Base-by-base conservation (phyloP, 2,888 invertebrate species). In the Nymphalis c-album region DNA sequence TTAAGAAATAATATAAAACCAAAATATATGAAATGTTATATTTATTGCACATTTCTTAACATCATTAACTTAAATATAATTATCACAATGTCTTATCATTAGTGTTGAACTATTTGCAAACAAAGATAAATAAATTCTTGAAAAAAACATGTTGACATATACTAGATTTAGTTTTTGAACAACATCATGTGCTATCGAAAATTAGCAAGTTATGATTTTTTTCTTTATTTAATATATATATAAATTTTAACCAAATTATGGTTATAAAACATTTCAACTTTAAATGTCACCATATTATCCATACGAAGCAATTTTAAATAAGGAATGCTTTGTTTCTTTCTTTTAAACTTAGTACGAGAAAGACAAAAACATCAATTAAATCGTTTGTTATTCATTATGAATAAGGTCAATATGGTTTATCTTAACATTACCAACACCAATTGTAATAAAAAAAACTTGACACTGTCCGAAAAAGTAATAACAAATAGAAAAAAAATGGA, bases 11-110 rank as follows among this genome's bases (percentile, higher is more conserved):
- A 26, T 6, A 31, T 59, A 31, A 47, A 58, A 26, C 22, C 17
- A 63, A 53, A 55, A 57, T 58, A 31, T 20, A 59, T 51, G 57
- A 62, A 53, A 55, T 45, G 62, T 66, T 63, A 51, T 50, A 47
- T 63, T 62, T 66, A 67, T 65, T 67, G 63, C 51, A 69, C 53
- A 48, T 53, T 50, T 47, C 31, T 62, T 53, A 64, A 59, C 62
- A 60, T 50, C 13, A 66, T 55, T 72, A 70, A 71, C 71, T 72
- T 70, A 73, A 69, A 65, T 46, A 62, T 64, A 67, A 69, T 73
- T 74, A 74, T 74, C 74, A 74, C 74, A 73, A 70, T 63, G 60
- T 64, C 67, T 71, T 69, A 72, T 71, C 71, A 57, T 45, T 64
- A 70, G 20, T 20, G 51, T 57, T 68, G 60, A 69, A 63, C 63